phyloP scores from a whole-genome alignment of 35 echinoderm and acorn worm genomes.

The Heliocidaris erythrogramma region DNA sequence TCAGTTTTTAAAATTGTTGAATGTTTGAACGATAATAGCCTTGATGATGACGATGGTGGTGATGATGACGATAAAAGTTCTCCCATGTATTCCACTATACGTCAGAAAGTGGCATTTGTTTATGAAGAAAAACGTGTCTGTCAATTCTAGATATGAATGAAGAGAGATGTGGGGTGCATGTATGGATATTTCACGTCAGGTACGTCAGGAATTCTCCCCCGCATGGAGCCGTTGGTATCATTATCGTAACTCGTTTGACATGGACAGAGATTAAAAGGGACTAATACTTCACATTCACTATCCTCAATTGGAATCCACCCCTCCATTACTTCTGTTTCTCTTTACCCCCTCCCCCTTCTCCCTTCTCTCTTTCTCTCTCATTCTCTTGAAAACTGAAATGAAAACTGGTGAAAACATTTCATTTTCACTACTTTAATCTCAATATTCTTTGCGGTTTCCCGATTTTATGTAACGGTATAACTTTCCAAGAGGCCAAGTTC shows the following conservation, averaged over 20 bases:
- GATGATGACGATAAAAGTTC: too few species aligned
- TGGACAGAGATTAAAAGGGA: neutral
- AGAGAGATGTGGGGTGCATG: neutral
- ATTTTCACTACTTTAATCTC: too few species aligned
- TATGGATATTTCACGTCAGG: neutral
- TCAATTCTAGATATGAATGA: neutral
- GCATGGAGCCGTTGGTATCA: neutral
- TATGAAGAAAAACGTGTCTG: neutral
- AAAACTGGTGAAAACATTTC: too few species aligned
- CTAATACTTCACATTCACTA: neutral
- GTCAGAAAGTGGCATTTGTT: neutral
- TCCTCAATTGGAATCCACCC: neutral
- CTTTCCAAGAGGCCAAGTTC: too few species aligned
- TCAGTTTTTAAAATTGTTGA: too few species aligned
- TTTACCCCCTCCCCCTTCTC: neutral
- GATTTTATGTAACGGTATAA: too few species aligned
- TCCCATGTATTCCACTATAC: neutral
- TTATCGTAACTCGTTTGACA: neutral
- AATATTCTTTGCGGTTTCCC: too few species aligned
- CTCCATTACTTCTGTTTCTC: neutral
- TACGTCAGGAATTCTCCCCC: neutral
- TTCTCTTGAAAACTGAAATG: too few species aligned
- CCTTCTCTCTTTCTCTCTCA: too few species aligned
- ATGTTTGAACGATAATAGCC: too few species aligned
- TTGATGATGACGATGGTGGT: too few species aligned